These are phyloP conservation scores for Procambarus virginalis DNA, from an alignment of 1,140 invertebrate genomes.

Conservation along the genomic window DNA sequence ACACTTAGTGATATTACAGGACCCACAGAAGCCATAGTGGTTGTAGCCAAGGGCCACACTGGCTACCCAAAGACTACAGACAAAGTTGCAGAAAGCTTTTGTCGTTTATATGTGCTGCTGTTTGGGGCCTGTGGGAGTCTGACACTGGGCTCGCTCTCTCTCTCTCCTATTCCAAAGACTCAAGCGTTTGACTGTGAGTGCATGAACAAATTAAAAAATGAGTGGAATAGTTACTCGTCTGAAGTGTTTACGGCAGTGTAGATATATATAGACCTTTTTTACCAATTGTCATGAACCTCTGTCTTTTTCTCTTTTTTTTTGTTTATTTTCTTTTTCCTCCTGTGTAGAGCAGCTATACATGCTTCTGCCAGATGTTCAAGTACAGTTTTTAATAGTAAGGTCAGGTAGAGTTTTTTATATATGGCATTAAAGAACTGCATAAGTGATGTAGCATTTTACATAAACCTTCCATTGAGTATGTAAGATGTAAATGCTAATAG, in stretches of 20 bases:
- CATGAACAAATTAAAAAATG: slow-evolving; percentile 18
- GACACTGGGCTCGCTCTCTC: slow-evolving; percentile 15
- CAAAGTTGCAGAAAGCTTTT: background rate
- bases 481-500: slow-evolving; percentile 39
- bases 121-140: background rate
- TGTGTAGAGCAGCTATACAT: slow-evolving; percentile 49
- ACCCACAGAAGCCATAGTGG: background rate
- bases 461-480: slow-evolving; percentile 50
- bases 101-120: background rate
- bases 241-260: slow-evolving; percentile 1
- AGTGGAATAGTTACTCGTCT: background rate
- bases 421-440: slow-evolving; percentile 57
- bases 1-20: background rate
- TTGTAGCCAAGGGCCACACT: background rate
- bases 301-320: background rate
- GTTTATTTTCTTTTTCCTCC: background rate
- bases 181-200: slow-evolving; percentile 40
- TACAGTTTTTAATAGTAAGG: slow-evolving; percentile 36
- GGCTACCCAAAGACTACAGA: background rate
- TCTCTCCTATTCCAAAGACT: slow-evolving; percentile 56
- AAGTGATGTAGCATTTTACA: slow-evolving; percentile 54
- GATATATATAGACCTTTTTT: slow-evolving; percentile 26
- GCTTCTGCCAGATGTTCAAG: slow-evolving; percentile 31
- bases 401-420: slow-evolving; percentile 52
- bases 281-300: slow-evolving; percentile 24